Base-by-base conservation (phyloP, 2,797 vertebrate genomes). In the Notoglanidium macrostoma region DNA sequence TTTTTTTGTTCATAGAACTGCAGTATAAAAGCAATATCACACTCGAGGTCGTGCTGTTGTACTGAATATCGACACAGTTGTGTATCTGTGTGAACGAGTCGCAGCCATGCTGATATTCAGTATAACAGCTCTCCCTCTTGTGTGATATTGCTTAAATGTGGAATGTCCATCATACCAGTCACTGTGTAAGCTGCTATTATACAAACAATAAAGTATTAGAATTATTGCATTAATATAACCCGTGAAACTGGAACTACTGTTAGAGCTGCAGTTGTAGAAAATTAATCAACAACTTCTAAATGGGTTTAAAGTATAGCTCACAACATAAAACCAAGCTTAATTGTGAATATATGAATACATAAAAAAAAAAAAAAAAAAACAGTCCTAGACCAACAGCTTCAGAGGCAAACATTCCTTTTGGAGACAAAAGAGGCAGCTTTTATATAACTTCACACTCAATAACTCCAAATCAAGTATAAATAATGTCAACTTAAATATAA, bases 401-500 rank as follows among this genome's bases (percentile, higher is more conserved):
- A 32, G 17, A 83, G 63, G 63, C n/a, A 68, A 32, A 12, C 29
- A 23, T 26, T 67, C 26, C 32, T 68, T 51, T 5, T 23, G 46
- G n/a, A 54, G 59, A 40, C 32, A 80, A 35, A 80, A n/a, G 23
- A 46, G 23, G 21, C 14, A 67, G 44, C 63, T 83, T 12, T 46
- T 17, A 54, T 68, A 14, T 54, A 67, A 68, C 19, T 23, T 83
- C 46, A 67, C 35, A 19, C 46, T 70, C 46, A 83, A 70, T 68
- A 67, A 70, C 29, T 70, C 11, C 8, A 54, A 70, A 29, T 70
- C 81, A 54, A 19, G 46, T 51, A 35, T 70, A 68, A 68, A 54
- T 12, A 68, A 83, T 83, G 81, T 70, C 63, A 54, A 54, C 63
- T 23, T 83, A 83, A 54, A 67, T 83, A 49, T 35, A 54, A 70